Evolutionary conservation across 2,113 vertebrate genomes (phyloP).

Genomic region (Apteryx mantelli): DNA sequence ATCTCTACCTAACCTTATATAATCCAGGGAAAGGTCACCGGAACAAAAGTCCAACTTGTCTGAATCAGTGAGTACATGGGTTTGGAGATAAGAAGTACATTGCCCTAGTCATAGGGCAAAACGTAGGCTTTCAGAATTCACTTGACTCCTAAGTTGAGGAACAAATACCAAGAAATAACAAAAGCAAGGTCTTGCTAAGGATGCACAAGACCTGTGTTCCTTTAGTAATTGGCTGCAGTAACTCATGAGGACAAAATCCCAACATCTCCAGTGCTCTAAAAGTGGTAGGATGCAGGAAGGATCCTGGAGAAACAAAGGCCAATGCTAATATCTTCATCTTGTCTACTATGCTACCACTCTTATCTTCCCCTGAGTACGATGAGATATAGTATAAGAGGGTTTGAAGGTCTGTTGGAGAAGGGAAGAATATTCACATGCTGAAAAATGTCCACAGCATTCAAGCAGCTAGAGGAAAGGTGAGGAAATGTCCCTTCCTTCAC

Average conservation of each 20-base stretch:
- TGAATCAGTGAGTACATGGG: rapidly evolving
- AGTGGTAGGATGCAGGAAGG: not conserved
- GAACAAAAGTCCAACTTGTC: not conserved
- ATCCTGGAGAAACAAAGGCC: not conserved
- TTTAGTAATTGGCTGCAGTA: not conserved
- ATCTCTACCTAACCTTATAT: not conserved
- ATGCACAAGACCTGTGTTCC: not conserved
- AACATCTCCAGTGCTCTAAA: not conserved
- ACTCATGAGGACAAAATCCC: not conserved
- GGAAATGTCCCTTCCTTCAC: rapidly evolving
- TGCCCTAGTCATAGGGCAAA: not conserved
- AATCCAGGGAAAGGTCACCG: not conserved
- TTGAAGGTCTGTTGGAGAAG: not conserved
- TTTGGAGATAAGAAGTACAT: not conserved
- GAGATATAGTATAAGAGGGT: rapidly evolving
- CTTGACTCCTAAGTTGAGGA: not conserved
- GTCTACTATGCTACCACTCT: not conserved
- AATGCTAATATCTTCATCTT: not conserved
- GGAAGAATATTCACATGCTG: not conserved
- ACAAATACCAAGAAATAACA: not conserved
- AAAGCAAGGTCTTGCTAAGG: not conserved
- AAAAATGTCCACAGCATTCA: not conserved
- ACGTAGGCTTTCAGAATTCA: not conserved
- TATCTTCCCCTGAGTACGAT: rapidly evolving
- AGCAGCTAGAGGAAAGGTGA: not conserved